phyloP scores from a whole-genome alignment of 2,888 invertebrate genomes.

The Dysmachus trigonus region DNA sequence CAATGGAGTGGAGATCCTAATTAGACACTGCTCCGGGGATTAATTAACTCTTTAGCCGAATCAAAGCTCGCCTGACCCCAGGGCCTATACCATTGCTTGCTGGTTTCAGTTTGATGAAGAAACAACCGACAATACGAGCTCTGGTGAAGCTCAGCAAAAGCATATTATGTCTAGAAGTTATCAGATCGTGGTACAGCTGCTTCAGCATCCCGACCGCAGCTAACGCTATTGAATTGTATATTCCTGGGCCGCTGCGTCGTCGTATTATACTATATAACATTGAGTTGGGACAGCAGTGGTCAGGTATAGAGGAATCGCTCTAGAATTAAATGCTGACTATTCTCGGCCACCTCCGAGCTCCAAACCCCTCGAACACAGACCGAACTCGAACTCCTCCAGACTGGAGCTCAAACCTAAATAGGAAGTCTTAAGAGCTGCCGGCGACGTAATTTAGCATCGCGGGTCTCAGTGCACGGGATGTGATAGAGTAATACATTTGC shows the following conservation, averaged over 20 bases:
- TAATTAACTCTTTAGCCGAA: constrained; percentile 27
- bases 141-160: background rate
- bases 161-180: constrained; percentile 29
- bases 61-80: background rate
- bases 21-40: background rate
- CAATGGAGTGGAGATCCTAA: constrained; percentile 19
- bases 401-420: constrained; percentile 24
- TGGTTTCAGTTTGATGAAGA: background rate
- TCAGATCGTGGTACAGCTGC: constrained; percentile 28
- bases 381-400: background rate
- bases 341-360: background rate
- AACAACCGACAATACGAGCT: background rate
- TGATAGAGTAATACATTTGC: constrained; percentile 55
- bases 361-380: background rate
- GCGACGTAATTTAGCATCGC: constrained; percentile 34
- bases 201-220: background rate
- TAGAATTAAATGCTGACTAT: constrained; percentile 31
- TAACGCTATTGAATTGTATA: constrained; percentile 17
- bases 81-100: background rate
- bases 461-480: constrained; percentile 27
- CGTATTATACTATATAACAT: constrained; percentile 16
- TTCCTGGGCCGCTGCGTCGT: background rate
- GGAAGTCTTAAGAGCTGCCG: constrained; percentile 36
- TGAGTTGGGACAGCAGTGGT: background rate
- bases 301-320: background rate